Percentiles rank a stretch among this genome's conserved stretches.
Evolutionary conservation across 2,797 vertebrate genomes (phyloP).

Genomic region (Silurus lanzhouensis): DNA sequence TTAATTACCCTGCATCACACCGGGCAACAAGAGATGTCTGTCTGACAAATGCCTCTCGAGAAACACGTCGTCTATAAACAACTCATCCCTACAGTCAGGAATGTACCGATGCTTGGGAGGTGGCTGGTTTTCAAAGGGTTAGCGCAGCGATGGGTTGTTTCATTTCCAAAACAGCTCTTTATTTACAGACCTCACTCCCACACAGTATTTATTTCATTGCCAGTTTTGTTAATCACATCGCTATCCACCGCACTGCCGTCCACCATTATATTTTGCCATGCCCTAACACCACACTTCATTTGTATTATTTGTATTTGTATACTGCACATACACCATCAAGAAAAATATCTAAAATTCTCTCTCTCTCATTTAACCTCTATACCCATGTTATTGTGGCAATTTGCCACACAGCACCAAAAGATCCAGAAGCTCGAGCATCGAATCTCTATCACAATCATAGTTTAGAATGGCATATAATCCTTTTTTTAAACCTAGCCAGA

Average conservation of each 20-base stretch:
- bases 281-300: neutral
- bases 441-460: no score
- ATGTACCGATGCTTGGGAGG: slow-evolving; percentile 32
- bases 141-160: neutral
- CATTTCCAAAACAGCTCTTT: slow-evolving; percentile 43
- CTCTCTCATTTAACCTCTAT: no score
- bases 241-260: neutral
- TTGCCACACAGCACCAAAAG: no score
- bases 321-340: neutral
- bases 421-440: no score
- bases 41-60: slow-evolving; percentile 48
- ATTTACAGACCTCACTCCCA: slow-evolving; percentile 39
- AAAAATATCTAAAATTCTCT: no score
- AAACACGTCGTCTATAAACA: slow-evolving; percentile 34
- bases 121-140: slow-evolving; percentile 33
- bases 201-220: slow-evolving; percentile 8
- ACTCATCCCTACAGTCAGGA: slow-evolving; percentile 7
- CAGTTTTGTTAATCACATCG: neutral
- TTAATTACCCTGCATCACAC: slow-evolving; percentile 52
- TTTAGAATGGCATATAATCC: no score
- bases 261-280: neutral
- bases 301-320: neutral
- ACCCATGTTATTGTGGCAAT: no score
- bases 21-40: slow-evolving; percentile 45
- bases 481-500: no score